Percentiles rank a stretch among this genome's conserved stretches.
phyloP scores from a whole-genome alignment of 2,888 invertebrate genomes.

The Rambutsinella grinnellia region DNA sequence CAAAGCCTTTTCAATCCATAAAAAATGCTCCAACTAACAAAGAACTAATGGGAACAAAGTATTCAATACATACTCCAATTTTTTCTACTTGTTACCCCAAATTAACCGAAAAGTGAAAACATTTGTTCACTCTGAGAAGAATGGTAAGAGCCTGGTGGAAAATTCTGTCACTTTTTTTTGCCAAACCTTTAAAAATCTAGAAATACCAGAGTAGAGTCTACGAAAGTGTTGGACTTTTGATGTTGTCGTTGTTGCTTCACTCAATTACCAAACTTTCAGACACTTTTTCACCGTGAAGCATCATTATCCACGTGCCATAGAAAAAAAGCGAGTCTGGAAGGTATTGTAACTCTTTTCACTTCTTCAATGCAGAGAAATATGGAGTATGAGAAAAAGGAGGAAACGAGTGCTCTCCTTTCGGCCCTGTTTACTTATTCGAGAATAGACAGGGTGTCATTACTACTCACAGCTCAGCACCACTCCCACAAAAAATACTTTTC shows the following conservation, averaged over 20 bases:
- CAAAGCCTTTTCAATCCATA: too few species aligned
- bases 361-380: too few species aligned
- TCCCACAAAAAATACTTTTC: too few species aligned
- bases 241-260: background rate
- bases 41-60: background rate
- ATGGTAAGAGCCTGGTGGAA: background rate
- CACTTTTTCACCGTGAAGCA: constrained; percentile 13
- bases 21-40: background rate
- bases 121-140: constrained; percentile 1
- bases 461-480: too few species aligned
- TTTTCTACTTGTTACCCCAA: constrained; percentile 32
- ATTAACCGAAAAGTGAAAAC: constrained; percentile 12
- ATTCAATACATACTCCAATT: background rate
- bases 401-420: too few species aligned
- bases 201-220: background rate
- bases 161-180: background rate
- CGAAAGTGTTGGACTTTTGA: background rate
- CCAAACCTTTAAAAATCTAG: background rate
- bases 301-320: constrained; percentile 46
- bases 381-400: too few species aligned
- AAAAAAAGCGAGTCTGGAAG: constrained; percentile 7
- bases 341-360: constrained; percentile 32
- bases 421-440: too few species aligned
- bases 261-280: constrained; percentile 31
- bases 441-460: too few species aligned